phyloP scores from a whole-genome alignment of 2,888 invertebrate species.

The Chaetogeoica ovagalla region DNA sequence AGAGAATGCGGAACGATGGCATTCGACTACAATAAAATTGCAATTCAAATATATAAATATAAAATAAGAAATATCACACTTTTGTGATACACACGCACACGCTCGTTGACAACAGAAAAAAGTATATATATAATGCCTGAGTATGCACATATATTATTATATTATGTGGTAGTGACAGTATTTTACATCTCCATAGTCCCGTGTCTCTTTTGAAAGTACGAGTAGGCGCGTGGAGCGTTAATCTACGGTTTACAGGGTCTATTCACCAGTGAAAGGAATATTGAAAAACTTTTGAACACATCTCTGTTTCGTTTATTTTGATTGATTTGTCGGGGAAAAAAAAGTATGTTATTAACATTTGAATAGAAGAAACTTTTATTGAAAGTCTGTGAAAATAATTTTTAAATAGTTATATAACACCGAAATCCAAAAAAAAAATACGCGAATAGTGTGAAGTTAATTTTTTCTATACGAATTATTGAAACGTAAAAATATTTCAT shows the following conservation, averaged over 20 bases:
- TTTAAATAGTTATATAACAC: too few relatives aligned
- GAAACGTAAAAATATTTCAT: too few relatives aligned
- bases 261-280: not conserved
- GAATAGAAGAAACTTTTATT: too few relatives aligned
- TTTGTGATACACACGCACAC: not conserved
- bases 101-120: not conserved
- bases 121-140: not conserved
- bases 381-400: too few relatives aligned
- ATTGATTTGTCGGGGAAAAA: not conserved
- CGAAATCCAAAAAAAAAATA: too few relatives aligned
- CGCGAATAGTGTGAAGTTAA: too few relatives aligned
- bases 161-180: not conserved
- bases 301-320: not conserved
- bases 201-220: not conserved
- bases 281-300: not conserved
- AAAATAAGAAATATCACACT: not conserved
- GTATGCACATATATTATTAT: not conserved
- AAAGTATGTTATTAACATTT: not conserved
- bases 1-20: not conserved
- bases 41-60: not conserved
- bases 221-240: not conserved
- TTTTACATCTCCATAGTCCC: not conserved
- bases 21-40: slow-evolving; percentile 28
- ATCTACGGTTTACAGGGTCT: not conserved
- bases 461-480: too few relatives aligned